Evolutionary conservation across 2,888 invertebrate species (phyloP).

Genomic region (Lasioglossum marginatum): DNA sequence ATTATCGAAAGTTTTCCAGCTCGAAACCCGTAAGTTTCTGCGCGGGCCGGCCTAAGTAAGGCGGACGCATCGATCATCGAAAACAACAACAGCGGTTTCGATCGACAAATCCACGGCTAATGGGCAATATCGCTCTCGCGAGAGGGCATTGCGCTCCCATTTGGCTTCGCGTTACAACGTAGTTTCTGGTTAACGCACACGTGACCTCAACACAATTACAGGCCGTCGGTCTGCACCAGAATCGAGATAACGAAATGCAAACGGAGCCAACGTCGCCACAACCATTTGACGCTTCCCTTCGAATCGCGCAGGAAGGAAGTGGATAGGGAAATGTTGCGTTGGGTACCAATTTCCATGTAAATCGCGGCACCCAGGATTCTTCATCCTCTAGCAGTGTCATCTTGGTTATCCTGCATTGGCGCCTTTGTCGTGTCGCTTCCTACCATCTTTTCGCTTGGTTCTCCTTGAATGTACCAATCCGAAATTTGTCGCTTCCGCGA

Average conservation of each 20-base stretch:
- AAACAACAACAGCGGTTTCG: not conserved
- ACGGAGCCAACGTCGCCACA: constrained; percentile 60
- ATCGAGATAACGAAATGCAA: constrained; percentile 66
- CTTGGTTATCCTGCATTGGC: not conserved
- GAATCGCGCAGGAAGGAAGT: constrained; percentile 79
- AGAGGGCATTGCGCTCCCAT: constrained; percentile 53
- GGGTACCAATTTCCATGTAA: constrained; percentile 75
- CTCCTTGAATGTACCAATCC: not conserved
- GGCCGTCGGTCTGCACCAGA: constrained; percentile 42
- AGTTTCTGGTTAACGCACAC: constrained; percentile 16
- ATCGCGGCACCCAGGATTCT: constrained; percentile 12
- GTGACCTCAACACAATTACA: constrained; percentile 40
- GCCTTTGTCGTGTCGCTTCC: not conserved
- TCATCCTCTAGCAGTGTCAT: not conserved
- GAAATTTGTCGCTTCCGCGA: not conserved
- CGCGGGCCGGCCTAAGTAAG: not conserved
- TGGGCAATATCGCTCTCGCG: constrained; percentile 34
- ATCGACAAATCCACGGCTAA: constrained; percentile 7
- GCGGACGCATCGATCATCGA: not conserved
- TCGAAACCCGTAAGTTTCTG: not conserved
- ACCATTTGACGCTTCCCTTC: constrained; percentile 68
- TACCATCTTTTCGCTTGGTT: not conserved
- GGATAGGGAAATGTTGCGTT: constrained; percentile 75
- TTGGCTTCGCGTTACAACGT: constrained; percentile 16
- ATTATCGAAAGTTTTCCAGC: not conserved